Evolutionary conservation across 2,113 vertebrate genomes (phyloP).

Genomic region (Nerophis ophidion): DNA sequence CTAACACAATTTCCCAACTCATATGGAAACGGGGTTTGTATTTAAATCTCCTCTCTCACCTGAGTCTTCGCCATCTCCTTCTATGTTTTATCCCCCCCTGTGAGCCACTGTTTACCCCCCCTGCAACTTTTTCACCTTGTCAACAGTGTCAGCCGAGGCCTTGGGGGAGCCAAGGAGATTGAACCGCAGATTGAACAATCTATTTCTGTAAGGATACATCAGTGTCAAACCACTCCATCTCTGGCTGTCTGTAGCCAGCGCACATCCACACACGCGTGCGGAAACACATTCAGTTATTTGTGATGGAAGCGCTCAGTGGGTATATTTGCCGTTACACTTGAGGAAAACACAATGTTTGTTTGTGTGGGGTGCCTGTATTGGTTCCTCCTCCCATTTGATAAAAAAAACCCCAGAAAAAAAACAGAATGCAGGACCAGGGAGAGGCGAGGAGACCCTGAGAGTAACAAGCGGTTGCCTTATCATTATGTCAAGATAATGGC

Average conservation of each 20-base stretch:
- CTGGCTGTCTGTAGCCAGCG: conserved; percentile 37
- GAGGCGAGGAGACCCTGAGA: no score
- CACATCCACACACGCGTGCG: conserved; percentile 31
- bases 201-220: conserved; percentile 69
- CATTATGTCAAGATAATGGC: no score
- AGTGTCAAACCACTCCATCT: conserved; percentile 64
- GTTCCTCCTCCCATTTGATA: conserved; percentile 28
- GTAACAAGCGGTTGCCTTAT: no score
- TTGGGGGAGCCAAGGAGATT: conserved; percentile 54
- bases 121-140: conserved; percentile 54
- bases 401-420: background rate
- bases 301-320: conserved; percentile 60
- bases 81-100: conserved; percentile 9
- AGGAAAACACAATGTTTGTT: conserved; percentile 19
- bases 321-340: conserved; percentile 34
- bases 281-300: conserved; percentile 33
- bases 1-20: no score
- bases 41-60: background rate
- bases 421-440: background rate
- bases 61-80: conserved; percentile 21
- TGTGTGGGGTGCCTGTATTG: conserved; percentile 12
- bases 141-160: conserved; percentile 54
- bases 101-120: conserved; percentile 22
- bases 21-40: no score
- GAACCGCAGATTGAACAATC: conserved; percentile 68